Conservation (phyloP, 1,140 invertebrate species). For the Radopholus similis region DNA sequence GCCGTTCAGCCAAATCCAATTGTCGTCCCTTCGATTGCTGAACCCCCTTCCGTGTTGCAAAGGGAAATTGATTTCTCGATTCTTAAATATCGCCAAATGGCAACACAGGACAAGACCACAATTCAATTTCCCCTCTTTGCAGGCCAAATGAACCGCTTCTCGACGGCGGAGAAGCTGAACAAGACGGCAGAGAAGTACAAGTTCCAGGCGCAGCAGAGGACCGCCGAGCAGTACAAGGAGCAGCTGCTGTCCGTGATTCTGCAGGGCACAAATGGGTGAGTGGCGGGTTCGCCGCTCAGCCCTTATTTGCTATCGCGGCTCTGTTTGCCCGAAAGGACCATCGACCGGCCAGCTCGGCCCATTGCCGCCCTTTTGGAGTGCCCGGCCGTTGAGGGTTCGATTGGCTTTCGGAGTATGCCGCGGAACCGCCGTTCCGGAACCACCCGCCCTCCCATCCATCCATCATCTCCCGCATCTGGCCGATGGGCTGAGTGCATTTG, state of each 20-base stretch:
- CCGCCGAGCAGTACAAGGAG: background rate
- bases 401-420: background rate
- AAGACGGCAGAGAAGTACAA: background rate
- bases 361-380: background rate
- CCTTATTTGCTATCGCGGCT: background rate
- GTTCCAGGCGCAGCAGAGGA: too few relatives aligned
- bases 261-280: background rate
- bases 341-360: background rate
- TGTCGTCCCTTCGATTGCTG: too few relatives aligned
- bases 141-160: constrained; percentile 18
- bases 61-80: too few relatives aligned
- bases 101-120: too few relatives aligned
- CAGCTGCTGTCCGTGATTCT: background rate
- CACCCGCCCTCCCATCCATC: too few relatives aligned
- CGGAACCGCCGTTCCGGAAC: too few relatives aligned
- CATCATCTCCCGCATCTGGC: too few relatives aligned
- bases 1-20: too few relatives aligned
- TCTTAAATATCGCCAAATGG: too few relatives aligned
- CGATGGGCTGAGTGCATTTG: too few relatives aligned
- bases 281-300: background rate
- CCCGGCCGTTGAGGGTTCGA: background rate
- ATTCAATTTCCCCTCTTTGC: too few relatives aligned
- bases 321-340: background rate
- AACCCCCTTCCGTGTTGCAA: too few relatives aligned
- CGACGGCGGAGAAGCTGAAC: constrained; percentile 13